Base-by-base conservation (phyloP, 2,888 invertebrate species). In the Diadegma fenestrale region DNA sequence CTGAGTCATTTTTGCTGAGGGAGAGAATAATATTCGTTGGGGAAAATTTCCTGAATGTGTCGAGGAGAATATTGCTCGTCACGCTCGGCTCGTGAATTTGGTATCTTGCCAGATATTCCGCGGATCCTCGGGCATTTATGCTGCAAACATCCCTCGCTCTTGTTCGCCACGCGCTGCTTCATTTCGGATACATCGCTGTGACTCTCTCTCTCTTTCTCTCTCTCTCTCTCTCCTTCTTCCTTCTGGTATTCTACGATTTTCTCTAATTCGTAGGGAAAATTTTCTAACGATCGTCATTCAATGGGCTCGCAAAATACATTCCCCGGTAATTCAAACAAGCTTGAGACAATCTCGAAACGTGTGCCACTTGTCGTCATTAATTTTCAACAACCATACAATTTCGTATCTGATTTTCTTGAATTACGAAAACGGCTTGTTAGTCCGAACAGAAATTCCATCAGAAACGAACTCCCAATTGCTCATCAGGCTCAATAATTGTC, bases 61-160 rank as follows among this genome's bases (percentile, higher is more conserved):
- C 10, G 43, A 12, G 72, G 26, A 48, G 72, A 51, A 72, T 72
- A 72, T 72, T 72, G 54, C 72, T 72, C 54, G 45, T 51, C 8
- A 69, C 30, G n/a, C 33, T 69, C 33, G 22, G 17, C 48, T n/a
- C 30, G 30, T 30, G 33, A 26, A 26, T 58, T 58, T 58, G 58
- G 14, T 22, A 58, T 58, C 26, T 14, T 26, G 33, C 30, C n/a
- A n/a, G 48, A 51, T 48, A n/a, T 48, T 51, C 30, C 12, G 26
- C 30, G 19, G 33, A 30, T 26, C 48, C 48, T 48, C n/a, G n/a
- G 26, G n/a, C 48, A 17, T 30, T 30, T 17, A 68, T 68, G 69
- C 30, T 45, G n/a, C 69, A 30, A 69, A n/a, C 48, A n/a, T 30
- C 69, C 5, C n/a, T 68, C 17, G n/a, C 12, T 17, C 26, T 37